Evolutionary conservation across 2,113 vertebrate species (phyloP), one percentile per base, ranked within the genome.

Genomic region (Sceloporus undulatus): DNA sequence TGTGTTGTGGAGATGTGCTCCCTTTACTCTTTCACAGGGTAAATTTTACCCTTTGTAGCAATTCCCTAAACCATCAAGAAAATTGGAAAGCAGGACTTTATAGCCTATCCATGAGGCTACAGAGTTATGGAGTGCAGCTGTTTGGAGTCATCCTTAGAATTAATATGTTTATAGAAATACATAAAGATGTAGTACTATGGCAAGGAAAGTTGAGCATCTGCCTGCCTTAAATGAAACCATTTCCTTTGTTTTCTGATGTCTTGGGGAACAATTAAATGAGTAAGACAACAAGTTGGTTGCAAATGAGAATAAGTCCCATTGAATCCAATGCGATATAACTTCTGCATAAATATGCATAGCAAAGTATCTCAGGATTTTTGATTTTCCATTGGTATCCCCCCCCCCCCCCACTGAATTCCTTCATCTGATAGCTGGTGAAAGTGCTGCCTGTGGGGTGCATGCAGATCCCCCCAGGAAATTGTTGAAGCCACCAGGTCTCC

Each of bases 101-200:
- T 25, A 42, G 7, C 9, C 79, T 40, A 40, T 10, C 66, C 10
- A 68, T 66, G n/a, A 74, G 71, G n/a, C 2, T 74, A 21, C 62
- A 82, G 27, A 82, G 25, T 48, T 82, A 3, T 40, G 62, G 27
- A 48, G 23, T 10, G n/a, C 5, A 14, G 80, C 66, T 42, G 38
- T 40, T 80, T 18, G 7, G 27, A 27, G 62, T 23, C 25, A 48
- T 27, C 18, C 59, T 82, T 79, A 59, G 88, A 84, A 91, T 93
- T 88, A 92, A 89, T 85, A 88, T 42, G 80, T 27, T 48, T 65
- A 82, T 81, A 84, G 77, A 88, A 0, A 19, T 59, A 3, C 38
- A 25, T 40, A n/a, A 73, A 73, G 9, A 27, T n/a, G 59, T 40
- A 66, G 34, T 66, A 56, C 62, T 62, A 4, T n/a, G 62, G 34